Evolutionary conservation across 2,113 vertebrate genomes (phyloP).

Genomic region (Phalacrocorax brasilianus): DNA sequence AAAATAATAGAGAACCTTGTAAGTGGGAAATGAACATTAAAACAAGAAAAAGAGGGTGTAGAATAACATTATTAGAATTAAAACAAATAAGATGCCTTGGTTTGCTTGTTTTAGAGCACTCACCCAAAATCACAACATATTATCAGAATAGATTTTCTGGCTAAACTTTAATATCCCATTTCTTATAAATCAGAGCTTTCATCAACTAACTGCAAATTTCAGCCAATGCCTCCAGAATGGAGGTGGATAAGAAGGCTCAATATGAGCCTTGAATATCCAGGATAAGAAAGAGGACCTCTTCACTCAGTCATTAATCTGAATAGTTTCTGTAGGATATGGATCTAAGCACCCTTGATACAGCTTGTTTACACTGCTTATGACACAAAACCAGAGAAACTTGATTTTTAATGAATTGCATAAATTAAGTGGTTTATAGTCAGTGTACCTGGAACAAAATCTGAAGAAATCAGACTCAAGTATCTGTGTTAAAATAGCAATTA

Average conservation of each 20-base stretch:
- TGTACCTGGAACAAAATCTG: not conserved
- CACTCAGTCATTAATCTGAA: not conserved
- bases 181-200: not conserved
- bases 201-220: not conserved
- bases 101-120: not conserved
- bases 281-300: not conserved
- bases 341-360: not conserved
- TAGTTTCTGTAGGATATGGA: not conserved
- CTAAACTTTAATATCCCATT: not conserved
- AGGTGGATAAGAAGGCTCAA: not conserved
- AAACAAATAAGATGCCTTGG: not conserved
- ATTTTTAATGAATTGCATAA: not conserved
- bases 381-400: not conserved
- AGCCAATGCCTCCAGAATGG: not conserved
- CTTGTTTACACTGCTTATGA: not conserved
- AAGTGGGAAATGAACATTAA: not conserved
- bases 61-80: not conserved
- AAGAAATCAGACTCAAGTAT: not conserved
- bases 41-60: not conserved
- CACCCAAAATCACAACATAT: not conserved
- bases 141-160: not conserved
- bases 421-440: not conserved
- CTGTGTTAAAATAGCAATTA: not conserved
- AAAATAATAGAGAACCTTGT: not conserved
- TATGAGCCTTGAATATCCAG: not conserved